Percentiles rank a stretch among this genome's conserved stretches.
Evolutionary conservation across 2,113 vertebrate species (phyloP).

Genomic region (Percopsis transmontana): DNA sequence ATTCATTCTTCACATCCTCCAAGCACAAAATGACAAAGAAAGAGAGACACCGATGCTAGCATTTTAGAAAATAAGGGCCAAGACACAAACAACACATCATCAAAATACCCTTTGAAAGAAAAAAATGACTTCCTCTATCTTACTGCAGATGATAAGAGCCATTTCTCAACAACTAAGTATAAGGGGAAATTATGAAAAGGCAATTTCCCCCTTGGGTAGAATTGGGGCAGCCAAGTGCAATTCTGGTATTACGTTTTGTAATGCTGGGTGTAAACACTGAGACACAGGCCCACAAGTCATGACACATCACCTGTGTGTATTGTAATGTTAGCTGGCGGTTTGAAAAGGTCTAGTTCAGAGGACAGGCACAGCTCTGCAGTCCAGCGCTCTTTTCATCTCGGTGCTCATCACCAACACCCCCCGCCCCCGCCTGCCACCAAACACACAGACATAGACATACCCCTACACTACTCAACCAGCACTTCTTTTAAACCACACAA

Average conservation of each 20-base stretch:
- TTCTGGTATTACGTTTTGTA: conserved; percentile 28
- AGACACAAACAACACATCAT: conserved; percentile 65
- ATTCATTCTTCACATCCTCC: conserved; percentile 41
- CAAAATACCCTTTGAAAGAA: conserved; percentile 60
- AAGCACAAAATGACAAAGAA: conserved; percentile 44
- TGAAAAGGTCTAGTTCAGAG: conserved; percentile 28
- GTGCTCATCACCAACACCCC: too few relatives aligned
- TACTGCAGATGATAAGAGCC: conserved; percentile 54
- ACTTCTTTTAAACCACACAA: conserved; percentile 2
- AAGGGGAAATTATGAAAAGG: conserved; percentile 78
- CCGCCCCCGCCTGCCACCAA: too few relatives aligned
- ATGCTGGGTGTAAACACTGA: conserved; percentile 53
- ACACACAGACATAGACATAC: neutral
- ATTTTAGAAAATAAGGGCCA: conserved; percentile 33
- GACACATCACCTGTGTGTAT: conserved; percentile 34
- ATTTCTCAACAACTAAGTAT: conserved; percentile 70
- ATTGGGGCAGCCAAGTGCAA: conserved; percentile 53
- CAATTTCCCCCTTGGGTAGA: conserved; percentile 79
- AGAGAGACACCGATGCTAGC: conserved; percentile 32
- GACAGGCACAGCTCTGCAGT: conserved; percentile 3
- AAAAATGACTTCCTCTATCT: conserved; percentile 60
- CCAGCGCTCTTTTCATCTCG: conserved; percentile 12
- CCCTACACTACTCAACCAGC: neutral
- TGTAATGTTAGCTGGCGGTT: conserved; percentile 12
- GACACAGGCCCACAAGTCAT: conserved; percentile 36